Evolutionary conservation across 2,113 vertebrate species (phyloP), one percentile per base, ranked within the genome.

Genomic region (Pteropus alecto): DNA sequence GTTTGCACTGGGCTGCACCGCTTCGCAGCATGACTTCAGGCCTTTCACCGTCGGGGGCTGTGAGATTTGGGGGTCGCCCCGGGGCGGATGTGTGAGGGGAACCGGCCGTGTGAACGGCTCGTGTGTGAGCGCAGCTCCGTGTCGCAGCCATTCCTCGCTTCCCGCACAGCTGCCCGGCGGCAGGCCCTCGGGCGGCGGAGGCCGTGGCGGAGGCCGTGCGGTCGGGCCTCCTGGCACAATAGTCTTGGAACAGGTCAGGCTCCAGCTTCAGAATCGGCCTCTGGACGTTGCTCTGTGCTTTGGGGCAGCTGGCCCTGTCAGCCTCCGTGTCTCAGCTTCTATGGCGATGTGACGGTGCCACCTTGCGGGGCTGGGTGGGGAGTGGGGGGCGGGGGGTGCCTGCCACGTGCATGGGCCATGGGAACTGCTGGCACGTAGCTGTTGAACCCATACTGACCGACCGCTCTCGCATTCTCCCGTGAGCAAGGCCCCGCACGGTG

Each of bases 21-120:
- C 87, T 12, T 61, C 43, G 30, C n/a, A 12, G 1, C 5, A 1
- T 2, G 13, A 8, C n/a, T 35, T 38, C 35, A 12, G 61, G 48
- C 3, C 8, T 10, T 3, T 19, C 14, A 19, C 2, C 1, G 4
- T 38, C 1, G 4, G n/a, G 48, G 6, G 11, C 22, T 2, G 13
- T 6, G 79, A 56, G n/a, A 33, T 14, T 21, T 28, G 9, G 43
- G 48, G 73, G 48, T 58, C 48, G 2, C 1, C 0, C 9, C 0
- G 5, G 43, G 43, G 43, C 43, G 1, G 43, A 43, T 7, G 43
- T 7, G 43, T 43, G 43, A 43, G 43, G 43, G 43, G 43, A 43
- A 43, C 43, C 43, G 43, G 43, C 43, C 7, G 9, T 46, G 43
- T 46, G 43, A 46, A 46, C 7, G 7, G 43, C 43, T 9, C 7